phyloP scores from a whole-genome alignment of 2,888 invertebrate genomes.

The Aphodius sticticus region DNA sequence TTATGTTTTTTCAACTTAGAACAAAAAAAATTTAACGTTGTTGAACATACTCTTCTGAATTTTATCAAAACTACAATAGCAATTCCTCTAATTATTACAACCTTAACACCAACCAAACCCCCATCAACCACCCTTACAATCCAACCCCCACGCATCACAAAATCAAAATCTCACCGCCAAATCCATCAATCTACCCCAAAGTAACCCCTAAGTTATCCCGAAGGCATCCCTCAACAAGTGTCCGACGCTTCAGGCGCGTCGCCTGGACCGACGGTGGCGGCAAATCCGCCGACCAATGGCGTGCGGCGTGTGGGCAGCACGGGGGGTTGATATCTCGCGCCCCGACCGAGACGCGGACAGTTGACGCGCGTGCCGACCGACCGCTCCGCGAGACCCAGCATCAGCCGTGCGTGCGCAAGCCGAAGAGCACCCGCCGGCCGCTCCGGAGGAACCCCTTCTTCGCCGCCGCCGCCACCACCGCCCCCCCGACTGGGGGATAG shows the following conservation, averaged over 20 bases:
- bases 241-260: constrained; percentile 23
- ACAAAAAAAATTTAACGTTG: constrained; percentile 5
- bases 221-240: constrained; percentile 12
- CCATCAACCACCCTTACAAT: no score
- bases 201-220: background rate
- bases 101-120: constrained; percentile 19
- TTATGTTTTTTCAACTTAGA: background rate
- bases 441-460: constrained; percentile 40
- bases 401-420: constrained; percentile 52
- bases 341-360: constrained; percentile 51
- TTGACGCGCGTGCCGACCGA: constrained; percentile 52
- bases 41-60: background rate
- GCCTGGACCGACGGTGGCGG: constrained; percentile 28
- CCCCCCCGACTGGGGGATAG: background rate
- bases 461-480: constrained; percentile 5
- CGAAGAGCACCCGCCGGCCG: background rate
- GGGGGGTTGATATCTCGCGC: constrained; percentile 54
- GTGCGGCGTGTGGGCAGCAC: constrained; percentile 50
- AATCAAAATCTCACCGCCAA: constrained; percentile 13
- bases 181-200: constrained; percentile 24
- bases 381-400: background rate
- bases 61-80: background rate
- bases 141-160: background rate
- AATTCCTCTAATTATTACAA: constrained; percentile 8
- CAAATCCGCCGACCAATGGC: constrained; percentile 50